These are phyloP conservation scores for Brenthis hecate DNA, from an alignment of 2,888 invertebrate species.

Conservation along the genomic window DNA sequence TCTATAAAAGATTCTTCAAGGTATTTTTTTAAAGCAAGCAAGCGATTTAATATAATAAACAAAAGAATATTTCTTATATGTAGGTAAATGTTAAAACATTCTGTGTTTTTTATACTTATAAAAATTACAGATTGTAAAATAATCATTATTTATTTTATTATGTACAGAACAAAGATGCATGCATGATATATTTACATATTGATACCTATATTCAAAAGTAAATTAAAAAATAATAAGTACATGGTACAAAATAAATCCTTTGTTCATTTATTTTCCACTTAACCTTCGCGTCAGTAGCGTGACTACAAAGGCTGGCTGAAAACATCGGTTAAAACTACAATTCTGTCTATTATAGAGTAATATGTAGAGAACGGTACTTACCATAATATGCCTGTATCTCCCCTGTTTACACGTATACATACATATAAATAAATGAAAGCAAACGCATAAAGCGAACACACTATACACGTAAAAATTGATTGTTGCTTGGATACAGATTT, in stretches of 20 bases:
- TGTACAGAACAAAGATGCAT: no score
- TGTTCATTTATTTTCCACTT: conserved; percentile 8
- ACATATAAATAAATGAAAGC: conserved; percentile 28
- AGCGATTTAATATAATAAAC: no score
- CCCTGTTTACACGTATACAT: conserved; percentile 34
- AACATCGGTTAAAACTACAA: conserved; percentile 6
- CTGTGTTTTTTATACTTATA: no score
- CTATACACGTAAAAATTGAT: conserved; percentile 22
- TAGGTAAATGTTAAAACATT: no score
- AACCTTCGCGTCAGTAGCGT: conserved; percentile 7
- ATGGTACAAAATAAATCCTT: background rate
- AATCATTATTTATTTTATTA: no score
- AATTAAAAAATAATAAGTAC: background rate
- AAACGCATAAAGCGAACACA: conserved; percentile 16
- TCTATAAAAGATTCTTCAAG: no score
- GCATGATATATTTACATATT: no score
- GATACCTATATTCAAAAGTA: no score
- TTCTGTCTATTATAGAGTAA: conserved; percentile 3
- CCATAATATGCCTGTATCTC: conserved; percentile 30
- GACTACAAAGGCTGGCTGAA: conserved; percentile 1
- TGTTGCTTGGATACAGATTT: conserved; percentile 36
- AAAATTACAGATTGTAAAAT: no score
- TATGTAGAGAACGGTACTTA: conserved; percentile 26
- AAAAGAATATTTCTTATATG: no score
- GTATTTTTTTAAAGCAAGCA: no score